Evolutionary conservation across 2,888 invertebrate species (phyloP), one percentile per base, ranked within the genome.

Genomic region (Chrysolina americana): DNA sequence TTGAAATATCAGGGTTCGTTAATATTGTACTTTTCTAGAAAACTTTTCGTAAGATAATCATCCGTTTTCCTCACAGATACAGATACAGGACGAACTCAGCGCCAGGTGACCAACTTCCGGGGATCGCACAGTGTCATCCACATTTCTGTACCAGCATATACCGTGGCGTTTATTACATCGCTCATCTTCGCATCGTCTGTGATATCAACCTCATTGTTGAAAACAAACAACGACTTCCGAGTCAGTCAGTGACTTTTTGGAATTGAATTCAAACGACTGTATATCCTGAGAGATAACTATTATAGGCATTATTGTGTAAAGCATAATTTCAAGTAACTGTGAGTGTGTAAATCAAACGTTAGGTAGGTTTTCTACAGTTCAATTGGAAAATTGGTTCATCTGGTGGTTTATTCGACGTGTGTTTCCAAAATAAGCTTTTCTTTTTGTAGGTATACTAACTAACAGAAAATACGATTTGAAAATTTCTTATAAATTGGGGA

Each of bases 21-120:
- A n/a, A n/a, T n/a, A n/a, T n/a, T n/a, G n/a, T n/a, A n/a, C n/a
- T n/a, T n/a, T n/a, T n/a, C n/a, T n/a, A 28, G 2, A 28, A 28
- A 28, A 28, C 2, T 28, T 5, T 28, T n/a, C n/a, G 28, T 28
- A 28, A 28, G 36, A 36, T 36, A 36, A 36, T 71, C 0, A 0
- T 23, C 5, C n/a, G 4, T 15, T 66, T 71, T 8, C 36, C 53
- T 73, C 74, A 28, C 83, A 87, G 87, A 87, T 87, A 78, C 85
- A 87, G 76, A 86, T 87, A 68, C 86, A 86, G 79, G 86, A 87
- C 74, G 86, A 86, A 56, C 76, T 84, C 66, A 82, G 83, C 50
- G 79, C 75, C 70, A 86, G 87, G 86, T 87, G 87, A 87, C 87
- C 80, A 77, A 74, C 78, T 41, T 77, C 73, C 53, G 79, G 83